Percentiles rank a stretch among this genome's conserved stretches.
These are phyloP conservation scores for Dryadula phaetusa DNA, from an alignment of 2,888 invertebrate genomes.

Conservation along the genomic window DNA sequence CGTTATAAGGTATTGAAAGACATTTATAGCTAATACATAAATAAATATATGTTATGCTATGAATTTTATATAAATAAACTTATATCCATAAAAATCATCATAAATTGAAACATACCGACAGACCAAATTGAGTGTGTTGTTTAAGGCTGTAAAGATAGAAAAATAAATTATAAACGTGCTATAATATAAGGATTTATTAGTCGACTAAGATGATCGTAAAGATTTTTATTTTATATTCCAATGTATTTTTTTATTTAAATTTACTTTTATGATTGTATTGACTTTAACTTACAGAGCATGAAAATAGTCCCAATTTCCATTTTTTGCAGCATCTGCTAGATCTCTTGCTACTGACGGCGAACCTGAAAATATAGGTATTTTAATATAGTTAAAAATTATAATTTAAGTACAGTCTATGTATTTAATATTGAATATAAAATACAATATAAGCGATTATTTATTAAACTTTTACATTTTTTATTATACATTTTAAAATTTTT, in stretches of 20 bases:
- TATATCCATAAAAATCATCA: too few relatives aligned
- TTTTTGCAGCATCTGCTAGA: conserved; percentile 51
- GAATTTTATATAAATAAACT: too few relatives aligned
- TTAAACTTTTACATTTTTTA: too few relatives aligned
- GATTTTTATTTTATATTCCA: too few relatives aligned
- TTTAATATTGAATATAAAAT: too few relatives aligned
- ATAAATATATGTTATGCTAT: too few relatives aligned
- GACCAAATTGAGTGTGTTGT: conserved; percentile 10
- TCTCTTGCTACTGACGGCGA: conserved; percentile 47
- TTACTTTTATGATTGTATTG: not conserved
- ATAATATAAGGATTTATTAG: not conserved
- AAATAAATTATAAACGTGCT: not conserved
- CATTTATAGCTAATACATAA: too few relatives aligned
- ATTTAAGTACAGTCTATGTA: too few relatives aligned
- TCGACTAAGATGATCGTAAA: not conserved
- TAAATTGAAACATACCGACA: conserved; percentile 32
- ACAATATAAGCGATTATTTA: too few relatives aligned
- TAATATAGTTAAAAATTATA: conserved; percentile 15
- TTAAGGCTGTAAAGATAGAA: not conserved
- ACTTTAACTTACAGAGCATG: conserved; percentile 52
- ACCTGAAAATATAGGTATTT: conserved; percentile 49
- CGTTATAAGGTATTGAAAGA: too few relatives aligned
- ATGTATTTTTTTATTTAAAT: not conserved
- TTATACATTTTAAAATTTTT: too few relatives aligned
- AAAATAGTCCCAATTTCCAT: conserved; percentile 54